Evolutionary conservation across 2,797 vertebrate genomes (phyloP).

Genomic region (Aplochiton taeniatus): DNA sequence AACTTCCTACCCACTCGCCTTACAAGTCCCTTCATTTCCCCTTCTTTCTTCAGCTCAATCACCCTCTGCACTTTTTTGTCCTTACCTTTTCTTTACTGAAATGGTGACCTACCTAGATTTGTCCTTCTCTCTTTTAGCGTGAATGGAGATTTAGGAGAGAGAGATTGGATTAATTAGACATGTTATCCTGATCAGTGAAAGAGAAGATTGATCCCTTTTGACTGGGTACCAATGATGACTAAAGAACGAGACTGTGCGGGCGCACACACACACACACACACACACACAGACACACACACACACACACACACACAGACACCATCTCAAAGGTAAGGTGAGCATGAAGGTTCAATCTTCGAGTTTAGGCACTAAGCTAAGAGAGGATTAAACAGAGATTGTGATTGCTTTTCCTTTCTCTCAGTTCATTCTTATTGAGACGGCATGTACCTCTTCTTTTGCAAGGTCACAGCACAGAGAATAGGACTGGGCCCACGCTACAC

Average conservation of each 20-base stretch:
- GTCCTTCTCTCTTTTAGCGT: conserved; percentile 39
- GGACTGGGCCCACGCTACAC: conserved; percentile 37
- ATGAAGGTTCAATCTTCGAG: conserved; percentile 62
- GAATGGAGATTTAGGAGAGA: conserved; percentile 61
- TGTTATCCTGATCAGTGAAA: conserved; percentile 74
- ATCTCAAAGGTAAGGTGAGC: conserved; percentile 37
- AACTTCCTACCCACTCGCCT: background rate
- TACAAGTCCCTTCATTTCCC: background rate
- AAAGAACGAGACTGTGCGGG: conserved; percentile 2
- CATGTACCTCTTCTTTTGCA: conserved; percentile 55
- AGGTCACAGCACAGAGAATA: conserved; percentile 51
- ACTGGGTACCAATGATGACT: conserved; percentile 58
- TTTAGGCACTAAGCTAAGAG: conserved; percentile 46
- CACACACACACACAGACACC: background rate
- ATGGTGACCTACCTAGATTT: conserved; percentile 51
- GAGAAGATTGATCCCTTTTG: conserved; percentile 64
- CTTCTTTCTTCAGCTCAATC: conserved; percentile 29
- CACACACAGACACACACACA: background rate
- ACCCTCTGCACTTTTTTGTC: conserved; percentile 34
- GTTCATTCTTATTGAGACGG: conserved; percentile 71
- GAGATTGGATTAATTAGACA: conserved; percentile 73
- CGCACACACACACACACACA: conserved; percentile 12
- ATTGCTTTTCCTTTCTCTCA: conserved; percentile 58
- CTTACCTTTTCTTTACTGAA: conserved; percentile 31
- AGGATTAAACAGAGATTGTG: conserved; percentile 71